phyloP scores from a whole-genome alignment of 2,797 vertebrate genomes.

The Dallia pectoralis region DNA sequence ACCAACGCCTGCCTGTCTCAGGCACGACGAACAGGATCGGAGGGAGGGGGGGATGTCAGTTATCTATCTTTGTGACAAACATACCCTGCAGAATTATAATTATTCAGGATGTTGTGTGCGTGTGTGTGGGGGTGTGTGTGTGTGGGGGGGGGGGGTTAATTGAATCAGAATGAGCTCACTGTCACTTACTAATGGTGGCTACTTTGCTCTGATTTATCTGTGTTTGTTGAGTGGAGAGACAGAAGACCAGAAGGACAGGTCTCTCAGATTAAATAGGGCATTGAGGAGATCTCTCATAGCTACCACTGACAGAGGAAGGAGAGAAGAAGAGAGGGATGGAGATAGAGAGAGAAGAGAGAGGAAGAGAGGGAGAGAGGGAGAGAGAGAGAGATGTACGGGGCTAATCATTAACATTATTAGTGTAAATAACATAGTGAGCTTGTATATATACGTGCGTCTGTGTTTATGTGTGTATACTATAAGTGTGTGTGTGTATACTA shows the following conservation, averaged over 20 bases:
- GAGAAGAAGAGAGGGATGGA: background rate
- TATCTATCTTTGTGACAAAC: constrained; percentile 51
- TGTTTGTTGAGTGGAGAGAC: constrained; percentile 72
- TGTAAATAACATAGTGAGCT: constrained; percentile 66
- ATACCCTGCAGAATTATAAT: constrained; percentile 60
- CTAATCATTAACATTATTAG: constrained; percentile 75
- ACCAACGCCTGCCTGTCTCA: too few species aligned
- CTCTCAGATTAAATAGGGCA: constrained; percentile 66
- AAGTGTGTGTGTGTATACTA: too few species aligned
- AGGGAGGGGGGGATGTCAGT: constrained; percentile 17
- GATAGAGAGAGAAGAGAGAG: too few species aligned
- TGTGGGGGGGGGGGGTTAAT: constrained; percentile 45
- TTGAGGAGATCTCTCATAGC: constrained; percentile 64
- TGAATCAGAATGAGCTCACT: constrained; percentile 76
- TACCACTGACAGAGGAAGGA: constrained; percentile 50
- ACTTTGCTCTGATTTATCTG: constrained; percentile 77
- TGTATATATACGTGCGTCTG: background rate
- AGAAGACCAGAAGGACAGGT: constrained; percentile 66
- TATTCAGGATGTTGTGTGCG: constrained; percentile 31
- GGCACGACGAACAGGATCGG: constrained; percentile 13
- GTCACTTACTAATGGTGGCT: constrained; percentile 73
- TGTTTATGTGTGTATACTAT: background rate
- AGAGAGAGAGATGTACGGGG: constrained; percentile 66
- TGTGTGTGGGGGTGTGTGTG: background rate
- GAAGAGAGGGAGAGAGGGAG: too few species aligned